Base-by-base conservation (phyloP, 2,888 invertebrate genomes). In the Ichneumon xanthorius region DNA sequence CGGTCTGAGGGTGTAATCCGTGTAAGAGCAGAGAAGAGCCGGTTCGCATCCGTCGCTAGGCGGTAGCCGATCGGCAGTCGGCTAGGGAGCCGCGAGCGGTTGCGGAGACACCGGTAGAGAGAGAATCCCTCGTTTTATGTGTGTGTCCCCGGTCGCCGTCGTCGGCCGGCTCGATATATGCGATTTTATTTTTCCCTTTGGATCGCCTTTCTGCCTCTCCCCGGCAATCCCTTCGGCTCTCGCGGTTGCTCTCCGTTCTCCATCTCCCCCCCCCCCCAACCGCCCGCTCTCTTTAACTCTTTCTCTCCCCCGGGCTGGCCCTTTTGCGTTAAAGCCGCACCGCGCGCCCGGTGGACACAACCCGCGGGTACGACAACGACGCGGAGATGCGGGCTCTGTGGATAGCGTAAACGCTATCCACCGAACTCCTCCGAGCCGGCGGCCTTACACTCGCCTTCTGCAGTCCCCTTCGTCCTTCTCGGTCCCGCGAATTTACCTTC, bases 241-340 rank as follows among this genome's bases (percentile, higher is more conserved):
- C 88, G 88, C 89, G 89, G 79, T 85, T 89, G 89, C 89, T 90
- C 87, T 81, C 81, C 75, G 75, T 45, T 73, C 72, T 79, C 71
- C 73, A 26, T 80, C 61, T 85, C 83, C 87, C 86, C 90, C 90
- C 89, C 83, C 87, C 86, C 90, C 90, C 89, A 86, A 88, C 87
- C 89, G 91, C 90, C 90, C 89, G 88, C 89, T 88, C 89, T 88
- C 89, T 89, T 76, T 87, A 85, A 79, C 87, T 85, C 79, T 89
- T 76, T 87, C 86, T 79, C 87, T 85, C 77, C 82, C 68, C 80
- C 85, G 77, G 80, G 75, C 80, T 80, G 87, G 87, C 87, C 90
- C 93, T 92, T 93, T 93, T 93, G 90, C 93, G 91, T 90, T 89
- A 82, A 45, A 91, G 92, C 93, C 92, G 93, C 93, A 90, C 92